Conservation (phyloP, 2,888 invertebrate genomes). For the Stomorhina lunata region DNA sequence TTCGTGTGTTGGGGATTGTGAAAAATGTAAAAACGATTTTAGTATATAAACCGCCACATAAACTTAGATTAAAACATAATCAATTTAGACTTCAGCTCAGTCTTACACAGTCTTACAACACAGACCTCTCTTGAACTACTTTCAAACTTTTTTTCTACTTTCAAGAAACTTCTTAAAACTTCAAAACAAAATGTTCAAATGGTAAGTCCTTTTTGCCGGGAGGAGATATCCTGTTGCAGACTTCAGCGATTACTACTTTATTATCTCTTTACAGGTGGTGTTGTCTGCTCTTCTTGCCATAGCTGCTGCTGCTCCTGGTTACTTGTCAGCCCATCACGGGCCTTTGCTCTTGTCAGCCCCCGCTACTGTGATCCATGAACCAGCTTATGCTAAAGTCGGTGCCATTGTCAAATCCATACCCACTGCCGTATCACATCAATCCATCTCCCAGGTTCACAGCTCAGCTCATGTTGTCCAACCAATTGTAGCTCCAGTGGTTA, state of each 20-base stretch:
- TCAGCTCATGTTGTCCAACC: conserved; percentile 71
- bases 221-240: neutral
- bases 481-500: conserved; percentile 69
- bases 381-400: conserved; percentile 73
- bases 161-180: neutral
- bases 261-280: conserved; percentile 71
- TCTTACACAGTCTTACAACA: conserved; percentile 71
- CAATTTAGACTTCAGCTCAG: conserved; percentile 67
- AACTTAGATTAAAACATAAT: conserved; percentile 62
- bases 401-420: conserved; percentile 78
- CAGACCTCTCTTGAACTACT: conserved; percentile 72
- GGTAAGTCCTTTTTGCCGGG: conserved; percentile 73
- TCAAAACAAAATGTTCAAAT: conserved; percentile 77
- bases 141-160: neutral
- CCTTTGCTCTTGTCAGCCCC: conserved; percentile 70
- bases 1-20: conserved; percentile 48
- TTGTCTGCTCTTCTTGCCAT: conserved; percentile 76
- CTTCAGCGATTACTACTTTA: neutral
- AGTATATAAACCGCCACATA: conserved; percentile 61
- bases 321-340: conserved; percentile 67
- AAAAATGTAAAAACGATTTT: conserved; percentile 48
- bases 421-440: conserved; percentile 81
- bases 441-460: conserved; percentile 80
- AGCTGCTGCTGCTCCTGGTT: conserved; percentile 77
- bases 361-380: conserved; percentile 72